Conservation (phyloP, 2,797 vertebrate genomes). For the Lepus oiostolus region DNA sequence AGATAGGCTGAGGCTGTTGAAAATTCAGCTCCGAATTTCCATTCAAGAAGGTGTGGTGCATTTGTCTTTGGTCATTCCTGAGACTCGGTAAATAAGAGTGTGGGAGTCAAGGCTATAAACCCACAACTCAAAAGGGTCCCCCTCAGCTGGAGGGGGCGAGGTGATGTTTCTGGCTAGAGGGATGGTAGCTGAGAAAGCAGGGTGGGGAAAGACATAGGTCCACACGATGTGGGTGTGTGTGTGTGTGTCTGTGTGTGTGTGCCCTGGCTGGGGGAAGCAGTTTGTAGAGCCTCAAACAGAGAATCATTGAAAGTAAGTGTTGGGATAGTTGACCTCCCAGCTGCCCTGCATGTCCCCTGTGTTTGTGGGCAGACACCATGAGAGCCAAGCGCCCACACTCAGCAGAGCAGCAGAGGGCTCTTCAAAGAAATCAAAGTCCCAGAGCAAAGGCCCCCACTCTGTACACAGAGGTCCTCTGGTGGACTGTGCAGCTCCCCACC, state of each 20-base stretch:
- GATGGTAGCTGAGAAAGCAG: constrained; percentile 18
- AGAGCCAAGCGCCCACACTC: background rate
- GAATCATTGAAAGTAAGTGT: background rate
- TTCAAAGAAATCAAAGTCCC: constrained; percentile 34
- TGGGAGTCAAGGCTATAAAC: constrained; percentile 26
- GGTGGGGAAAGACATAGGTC: background rate
- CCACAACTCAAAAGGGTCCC: background rate
- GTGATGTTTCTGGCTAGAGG: background rate
- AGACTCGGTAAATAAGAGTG: constrained; percentile 30
- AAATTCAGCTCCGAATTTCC: constrained; percentile 48
- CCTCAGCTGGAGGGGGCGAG: background rate
- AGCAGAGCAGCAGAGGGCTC: constrained; percentile 3
- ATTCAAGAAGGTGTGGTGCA: constrained; percentile 23
- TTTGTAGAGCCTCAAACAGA: background rate
- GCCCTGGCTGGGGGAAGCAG: background rate
- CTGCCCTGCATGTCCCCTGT: background rate
- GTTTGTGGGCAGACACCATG: background rate
- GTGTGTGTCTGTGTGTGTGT: too few relatives aligned
- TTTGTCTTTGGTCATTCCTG: constrained; percentile 45
- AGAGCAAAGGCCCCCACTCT: constrained; percentile 2
- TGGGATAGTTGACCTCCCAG: background rate
- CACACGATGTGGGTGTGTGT: background rate
- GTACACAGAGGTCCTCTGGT: background rate
- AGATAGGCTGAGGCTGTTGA: constrained; percentile 39
- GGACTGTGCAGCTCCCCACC: background rate